phyloP scores from a whole-genome alignment of 2,888 invertebrate species.

The Eupithecia abbreviata region DNA sequence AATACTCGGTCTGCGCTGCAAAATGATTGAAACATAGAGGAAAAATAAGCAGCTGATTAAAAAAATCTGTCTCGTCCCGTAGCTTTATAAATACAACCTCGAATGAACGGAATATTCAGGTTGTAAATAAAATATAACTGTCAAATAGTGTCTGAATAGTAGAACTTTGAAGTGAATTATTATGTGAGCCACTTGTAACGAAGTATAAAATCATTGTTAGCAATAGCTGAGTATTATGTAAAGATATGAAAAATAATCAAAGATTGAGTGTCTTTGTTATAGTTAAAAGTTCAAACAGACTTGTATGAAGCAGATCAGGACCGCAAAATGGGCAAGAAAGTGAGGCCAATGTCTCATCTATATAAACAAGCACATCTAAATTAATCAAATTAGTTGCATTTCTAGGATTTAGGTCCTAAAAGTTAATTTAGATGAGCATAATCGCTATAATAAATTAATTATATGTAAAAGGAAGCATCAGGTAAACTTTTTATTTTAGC shows the following conservation, averaged over 20 bases:
- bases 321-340: too few species aligned
- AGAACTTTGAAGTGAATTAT: conserved; percentile 58
- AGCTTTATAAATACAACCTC: neutral
- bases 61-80: neutral
- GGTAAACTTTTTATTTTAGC: too few species aligned
- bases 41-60: neutral
- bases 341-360: too few species aligned
- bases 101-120: conserved; percentile 58
- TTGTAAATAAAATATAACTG: conserved; percentile 77
- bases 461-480: too few species aligned
- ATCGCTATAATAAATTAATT: too few species aligned
- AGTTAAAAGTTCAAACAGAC: too few species aligned
- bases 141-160: conserved; percentile 66
- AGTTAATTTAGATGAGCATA: too few species aligned
- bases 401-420: too few species aligned
- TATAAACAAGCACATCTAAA: too few species aligned
- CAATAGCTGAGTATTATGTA: conserved; percentile 14
- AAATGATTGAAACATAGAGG: neutral
- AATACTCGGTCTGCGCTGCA: neutral
- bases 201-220: conserved; percentile 68
- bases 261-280: too few species aligned
- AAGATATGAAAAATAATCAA: neutral
- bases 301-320: neutral
- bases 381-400: too few species aligned
- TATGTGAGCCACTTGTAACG: conserved; percentile 54